Evolutionary conservation across 2,888 invertebrate genomes (phyloP).

Genomic region (Eilema depressum): DNA sequence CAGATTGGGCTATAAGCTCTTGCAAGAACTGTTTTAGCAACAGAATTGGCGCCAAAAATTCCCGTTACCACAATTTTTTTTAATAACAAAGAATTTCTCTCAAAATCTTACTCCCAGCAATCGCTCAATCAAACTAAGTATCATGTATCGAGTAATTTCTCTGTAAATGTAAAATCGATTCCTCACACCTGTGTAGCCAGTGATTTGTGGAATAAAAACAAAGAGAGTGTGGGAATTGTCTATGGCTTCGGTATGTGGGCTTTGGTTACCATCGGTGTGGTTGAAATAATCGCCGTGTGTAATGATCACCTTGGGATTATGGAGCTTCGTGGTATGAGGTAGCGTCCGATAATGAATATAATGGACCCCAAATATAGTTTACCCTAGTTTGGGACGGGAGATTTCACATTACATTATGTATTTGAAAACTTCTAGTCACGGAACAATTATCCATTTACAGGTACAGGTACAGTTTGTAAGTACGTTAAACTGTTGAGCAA

Average conservation of each 20-base stretch:
- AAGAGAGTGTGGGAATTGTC: slow-evolving; percentile 47
- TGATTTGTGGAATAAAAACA: slow-evolving; percentile 37
- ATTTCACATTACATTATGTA: slow-evolving; percentile 1
- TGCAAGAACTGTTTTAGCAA: too few relatives aligned
- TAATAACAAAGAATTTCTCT: neutral
- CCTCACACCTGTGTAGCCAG: slow-evolving; percentile 45
- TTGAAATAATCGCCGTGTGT: slow-evolving; percentile 5
- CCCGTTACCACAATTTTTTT: neutral
- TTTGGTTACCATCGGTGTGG: slow-evolving; percentile 19
- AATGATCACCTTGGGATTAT: slow-evolving; percentile 13
- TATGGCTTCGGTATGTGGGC: slow-evolving; percentile 42
- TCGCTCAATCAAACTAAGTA: slow-evolving; percentile 5
- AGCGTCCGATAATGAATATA: neutral
- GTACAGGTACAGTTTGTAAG: too few relatives aligned
- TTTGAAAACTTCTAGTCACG: neutral
- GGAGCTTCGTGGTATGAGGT: neutral
- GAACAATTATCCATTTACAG: neutral
- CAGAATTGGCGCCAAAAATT: neutral
- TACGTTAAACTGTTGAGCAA: too few relatives aligned
- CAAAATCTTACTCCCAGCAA: slow-evolving; percentile 8
- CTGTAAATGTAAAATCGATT: slow-evolving; percentile 50
- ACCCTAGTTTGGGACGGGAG: neutral
- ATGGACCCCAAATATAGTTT: neutral
- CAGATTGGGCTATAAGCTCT: neutral
- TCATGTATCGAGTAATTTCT: slow-evolving; percentile 30